phyloP scores from a whole-genome alignment of 2,113 vertebrate species.

The Ploceus nigricollis region DNA sequence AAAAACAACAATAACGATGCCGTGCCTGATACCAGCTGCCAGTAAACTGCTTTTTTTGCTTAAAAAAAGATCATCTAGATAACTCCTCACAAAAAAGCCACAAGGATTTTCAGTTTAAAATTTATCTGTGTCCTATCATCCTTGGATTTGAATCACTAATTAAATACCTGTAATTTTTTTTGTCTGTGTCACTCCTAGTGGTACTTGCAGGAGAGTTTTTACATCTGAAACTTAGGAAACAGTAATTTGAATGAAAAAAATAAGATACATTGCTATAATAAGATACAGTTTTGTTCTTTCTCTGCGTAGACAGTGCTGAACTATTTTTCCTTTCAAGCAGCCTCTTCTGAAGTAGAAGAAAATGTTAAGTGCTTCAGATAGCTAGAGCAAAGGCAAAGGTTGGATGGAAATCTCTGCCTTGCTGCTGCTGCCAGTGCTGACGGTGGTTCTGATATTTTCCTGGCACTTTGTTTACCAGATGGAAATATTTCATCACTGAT shows the following conservation, averaged over 20 bases:
- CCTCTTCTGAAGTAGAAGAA: not conserved
- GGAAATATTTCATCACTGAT: not conserved
- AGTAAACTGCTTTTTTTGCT: not conserved
- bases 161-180: not conserved
- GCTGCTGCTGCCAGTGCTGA: not conserved
- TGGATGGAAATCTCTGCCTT: slow-evolving; percentile 14
- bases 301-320: not conserved
- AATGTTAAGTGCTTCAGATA: not conserved
- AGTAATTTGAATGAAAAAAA: not conserved
- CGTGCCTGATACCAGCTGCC: not conserved
- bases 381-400: not conserved
- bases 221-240: not conserved
- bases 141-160: not conserved
- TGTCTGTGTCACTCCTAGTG: not conserved
- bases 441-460: not conserved
- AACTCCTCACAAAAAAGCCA: not conserved
- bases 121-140: not conserved
- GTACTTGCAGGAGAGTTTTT: not conserved
- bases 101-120: not conserved
- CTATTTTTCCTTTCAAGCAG: slow-evolving; percentile 21
- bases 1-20: not conserved
- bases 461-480: slow-evolving; percentile 7
- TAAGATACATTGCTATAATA: not conserved
- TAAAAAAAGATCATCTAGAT: not conserved
- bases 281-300: not conserved